Evolutionary conservation across 1,140 invertebrate genomes (phyloP).

Genomic region (Zaprionus inermis): DNA sequence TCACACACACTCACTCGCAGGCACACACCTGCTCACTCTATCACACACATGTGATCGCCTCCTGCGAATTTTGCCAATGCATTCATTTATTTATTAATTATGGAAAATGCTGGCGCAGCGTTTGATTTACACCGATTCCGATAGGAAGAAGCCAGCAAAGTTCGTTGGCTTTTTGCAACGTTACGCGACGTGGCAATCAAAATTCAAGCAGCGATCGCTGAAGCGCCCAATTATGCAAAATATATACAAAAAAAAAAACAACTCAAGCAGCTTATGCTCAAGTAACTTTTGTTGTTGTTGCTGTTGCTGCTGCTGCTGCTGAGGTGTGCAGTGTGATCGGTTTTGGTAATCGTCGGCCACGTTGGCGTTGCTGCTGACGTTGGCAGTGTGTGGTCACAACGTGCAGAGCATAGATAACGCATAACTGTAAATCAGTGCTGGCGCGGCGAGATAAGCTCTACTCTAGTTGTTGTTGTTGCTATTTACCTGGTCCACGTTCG

Average conservation of each 20-base stretch:
- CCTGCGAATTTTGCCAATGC: slow-evolving; percentile 42
- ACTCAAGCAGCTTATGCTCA: slow-evolving; percentile 11
- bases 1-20: slow-evolving; percentile 21
- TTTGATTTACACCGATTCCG: slow-evolving; percentile 1
- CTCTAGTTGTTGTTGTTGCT: slow-evolving; percentile 15
- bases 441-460: slow-evolving; percentile 30
- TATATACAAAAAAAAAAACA: not conserved
- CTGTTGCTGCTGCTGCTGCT: slow-evolving; percentile 33
- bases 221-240: slow-evolving; percentile 34
- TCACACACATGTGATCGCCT: not conserved
- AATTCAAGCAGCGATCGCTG: slow-evolving; percentile 34
- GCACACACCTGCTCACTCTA: not conserved
- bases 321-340: slow-evolving; percentile 38
- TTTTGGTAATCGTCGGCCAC: slow-evolving; percentile 67
- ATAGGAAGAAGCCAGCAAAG: slow-evolving; percentile 5
- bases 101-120: slow-evolving; percentile 43
- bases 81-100: slow-evolving; percentile 56
- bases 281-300: slow-evolving; percentile 20
- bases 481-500: slow-evolving; percentile 84
- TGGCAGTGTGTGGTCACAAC: slow-evolving; percentile 19
- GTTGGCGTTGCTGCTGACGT: slow-evolving; percentile 74
- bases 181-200: slow-evolving; percentile 62
- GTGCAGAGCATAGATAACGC: slow-evolving; percentile 35
- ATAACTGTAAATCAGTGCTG: slow-evolving; percentile 40
- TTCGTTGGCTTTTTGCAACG: slow-evolving; percentile 37